A percentile compares a stretch with the other conserved stretches of the same genome.
phyloP scores from a whole-genome alignment of 1,140 invertebrate genomes.

The Drosophila trapezifrons region DNA sequence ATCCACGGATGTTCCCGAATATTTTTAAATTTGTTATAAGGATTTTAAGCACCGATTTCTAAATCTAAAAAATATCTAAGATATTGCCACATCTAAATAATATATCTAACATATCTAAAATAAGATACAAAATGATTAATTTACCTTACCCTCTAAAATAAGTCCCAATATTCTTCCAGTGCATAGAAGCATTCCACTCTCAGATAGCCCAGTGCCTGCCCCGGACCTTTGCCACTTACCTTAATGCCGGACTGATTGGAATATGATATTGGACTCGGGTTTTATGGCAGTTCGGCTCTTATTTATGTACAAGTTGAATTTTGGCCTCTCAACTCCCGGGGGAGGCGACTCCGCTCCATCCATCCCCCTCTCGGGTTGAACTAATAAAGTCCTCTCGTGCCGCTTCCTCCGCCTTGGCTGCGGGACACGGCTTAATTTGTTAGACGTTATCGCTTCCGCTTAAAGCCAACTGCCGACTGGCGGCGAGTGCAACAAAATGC shows the following conservation, averaged over 20 bases:
- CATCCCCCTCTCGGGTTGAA: not conserved
- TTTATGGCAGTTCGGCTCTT: conserved; percentile 54
- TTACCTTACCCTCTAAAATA: not conserved
- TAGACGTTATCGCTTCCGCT: conserved; percentile 77
- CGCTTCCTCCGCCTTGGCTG: conserved; percentile 10
- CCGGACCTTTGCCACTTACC: conserved; percentile 64
- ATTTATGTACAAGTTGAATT: conserved; percentile 55
- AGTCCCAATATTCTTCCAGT: not conserved
- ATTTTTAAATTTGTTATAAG: too few species aligned
- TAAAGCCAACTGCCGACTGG: conserved; percentile 62
- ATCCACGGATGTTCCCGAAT: too few species aligned
- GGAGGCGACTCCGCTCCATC: conserved; percentile 1
- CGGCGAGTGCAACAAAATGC: conserved; percentile 56
- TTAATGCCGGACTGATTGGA: conserved; percentile 82
- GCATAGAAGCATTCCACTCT: not conserved
- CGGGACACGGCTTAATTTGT: conserved; percentile 77
- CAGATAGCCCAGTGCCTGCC: conserved; percentile 11
- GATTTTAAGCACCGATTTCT: too few species aligned
- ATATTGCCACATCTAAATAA: too few species aligned
- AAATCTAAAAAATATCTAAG: too few species aligned
- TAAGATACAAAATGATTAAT: too few species aligned
- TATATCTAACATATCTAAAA: too few species aligned
- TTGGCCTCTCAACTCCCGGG: conserved; percentile 29
- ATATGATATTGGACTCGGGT: conserved; percentile 74
- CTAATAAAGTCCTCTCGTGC: conserved; percentile 70